Conservation (phyloP, 2,113 vertebrate genomes). For the Girardinichthys multiradiatus region DNA sequence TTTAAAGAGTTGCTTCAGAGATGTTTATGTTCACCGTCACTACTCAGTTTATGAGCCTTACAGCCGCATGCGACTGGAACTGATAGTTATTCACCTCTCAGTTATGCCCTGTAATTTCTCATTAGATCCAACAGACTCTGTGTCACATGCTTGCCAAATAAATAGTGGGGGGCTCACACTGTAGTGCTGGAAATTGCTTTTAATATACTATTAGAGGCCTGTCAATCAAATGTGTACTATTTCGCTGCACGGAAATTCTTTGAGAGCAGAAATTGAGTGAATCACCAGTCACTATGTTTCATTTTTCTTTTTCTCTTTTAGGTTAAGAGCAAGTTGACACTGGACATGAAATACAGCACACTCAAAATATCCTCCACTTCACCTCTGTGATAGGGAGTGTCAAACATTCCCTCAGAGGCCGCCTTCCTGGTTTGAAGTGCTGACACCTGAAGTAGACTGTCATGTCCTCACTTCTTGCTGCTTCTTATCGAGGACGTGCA, state of each 20-base stretch:
- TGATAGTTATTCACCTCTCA: conserved; percentile 9
- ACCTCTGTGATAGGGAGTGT: conserved; percentile 49
- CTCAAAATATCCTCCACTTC: conserved; percentile 61
- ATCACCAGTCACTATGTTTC: neutral
- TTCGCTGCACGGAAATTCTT: conserved; percentile 12
- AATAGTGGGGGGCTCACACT: conserved; percentile 9
- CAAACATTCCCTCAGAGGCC: conserved; percentile 51
- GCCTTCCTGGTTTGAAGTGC: conserved; percentile 61
- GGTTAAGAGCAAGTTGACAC: conserved; percentile 56
- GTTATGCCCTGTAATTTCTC: conserved; percentile 26
- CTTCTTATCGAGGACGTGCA: conserved; percentile 69
- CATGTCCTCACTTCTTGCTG: conserved; percentile 44
- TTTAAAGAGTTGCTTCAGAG: conserved; percentile 14
- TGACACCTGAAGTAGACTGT: conserved; percentile 67
- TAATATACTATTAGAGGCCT: conserved; percentile 17
- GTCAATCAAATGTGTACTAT: conserved; percentile 16
- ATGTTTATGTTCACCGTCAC: conserved; percentile 24
- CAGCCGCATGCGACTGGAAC: conserved; percentile 5
- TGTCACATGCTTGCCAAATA: conserved; percentile 21
- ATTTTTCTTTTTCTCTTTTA: conserved; percentile 8
- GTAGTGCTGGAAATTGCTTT: conserved; percentile 14
- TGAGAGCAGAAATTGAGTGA: conserved; percentile 10
- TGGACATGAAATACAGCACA: conserved; percentile 43
- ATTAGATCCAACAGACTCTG: conserved; percentile 24
- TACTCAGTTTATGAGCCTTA: conserved; percentile 18